These are phyloP conservation scores for Lycophotia porphyrea DNA, from an alignment of 2,888 invertebrate species.

Conservation along the genomic window DNA sequence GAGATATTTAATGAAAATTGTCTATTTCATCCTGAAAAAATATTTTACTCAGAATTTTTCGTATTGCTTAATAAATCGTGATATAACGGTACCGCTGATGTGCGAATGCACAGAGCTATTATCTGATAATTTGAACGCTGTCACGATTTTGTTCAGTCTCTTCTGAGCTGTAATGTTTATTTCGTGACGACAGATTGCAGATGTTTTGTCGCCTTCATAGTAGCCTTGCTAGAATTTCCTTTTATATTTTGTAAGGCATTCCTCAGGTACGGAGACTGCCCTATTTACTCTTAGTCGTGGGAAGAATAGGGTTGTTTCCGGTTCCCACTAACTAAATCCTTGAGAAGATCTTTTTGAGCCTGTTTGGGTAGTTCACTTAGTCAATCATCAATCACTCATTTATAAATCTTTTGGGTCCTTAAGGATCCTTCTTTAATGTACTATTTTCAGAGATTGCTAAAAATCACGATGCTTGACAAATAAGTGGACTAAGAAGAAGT, in stretches of 20 bases:
- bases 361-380: not conserved
- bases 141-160: slow-evolving; percentile 42
- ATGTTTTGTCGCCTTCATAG: slow-evolving; percentile 8
- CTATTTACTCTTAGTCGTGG: not conserved
- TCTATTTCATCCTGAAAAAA: not conserved
- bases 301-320: not conserved
- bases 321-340: not conserved
- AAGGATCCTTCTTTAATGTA: not conserved
- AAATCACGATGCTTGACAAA: not conserved
- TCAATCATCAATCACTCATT: not conserved
- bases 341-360: not conserved
- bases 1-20: not conserved
- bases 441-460: not conserved
- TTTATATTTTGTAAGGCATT: not conserved
- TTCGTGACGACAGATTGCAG: slow-evolving; percentile 31
- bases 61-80: slow-evolving; percentile 25
- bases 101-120: slow-evolving; percentile 24
- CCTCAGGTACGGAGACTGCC: not conserved
- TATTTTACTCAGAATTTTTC: not conserved
- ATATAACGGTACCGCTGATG: slow-evolving; percentile 4
- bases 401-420: not conserved
- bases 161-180: slow-evolving; percentile 24
- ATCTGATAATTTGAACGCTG: slow-evolving; percentile 32
- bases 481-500: not conserved
- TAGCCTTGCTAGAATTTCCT: not conserved